phyloP scores from a whole-genome alignment of 2,888 invertebrate species.

The Syrphus vitripennis region DNA sequence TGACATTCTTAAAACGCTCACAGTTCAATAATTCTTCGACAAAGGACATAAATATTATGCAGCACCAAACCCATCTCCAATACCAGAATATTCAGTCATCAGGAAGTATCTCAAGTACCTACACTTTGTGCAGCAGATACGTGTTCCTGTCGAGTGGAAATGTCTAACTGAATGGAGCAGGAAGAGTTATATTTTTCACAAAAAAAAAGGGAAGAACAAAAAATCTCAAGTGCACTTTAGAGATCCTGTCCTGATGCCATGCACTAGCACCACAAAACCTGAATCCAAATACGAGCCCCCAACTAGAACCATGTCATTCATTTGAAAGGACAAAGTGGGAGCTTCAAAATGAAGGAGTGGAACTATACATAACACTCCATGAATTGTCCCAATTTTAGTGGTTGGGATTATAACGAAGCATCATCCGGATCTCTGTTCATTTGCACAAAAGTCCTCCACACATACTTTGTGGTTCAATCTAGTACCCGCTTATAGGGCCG shows the following conservation, averaged over 20 bases:
- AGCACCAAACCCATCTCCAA: neutral
- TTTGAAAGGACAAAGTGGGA: slow-evolving; percentile 2
- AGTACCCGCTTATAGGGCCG: neutral
- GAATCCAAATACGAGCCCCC: neutral
- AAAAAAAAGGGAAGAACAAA: neutral
- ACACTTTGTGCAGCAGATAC: slow-evolving; percentile 12
- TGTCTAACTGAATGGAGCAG: slow-evolving; percentile 14
- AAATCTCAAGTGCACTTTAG: slow-evolving; percentile 39
- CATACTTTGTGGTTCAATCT: slow-evolving; percentile 35
- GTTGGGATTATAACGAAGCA: slow-evolving; percentile 18
- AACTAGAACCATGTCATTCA: neutral
- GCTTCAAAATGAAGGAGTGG: neutral
- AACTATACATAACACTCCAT: slow-evolving; percentile 24
- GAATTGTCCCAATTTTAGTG: slow-evolving; percentile 47
- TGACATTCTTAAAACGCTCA: slow-evolving; percentile 42
- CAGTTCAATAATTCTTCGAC: slow-evolving; percentile 59
- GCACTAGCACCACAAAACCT: neutral
- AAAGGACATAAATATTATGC: slow-evolving; percentile 53
- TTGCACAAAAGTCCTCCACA: slow-evolving; percentile 34
- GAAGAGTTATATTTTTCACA: neutral
- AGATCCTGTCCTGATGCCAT: slow-evolving; percentile 30
- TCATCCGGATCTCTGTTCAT: slow-evolving; percentile 31
- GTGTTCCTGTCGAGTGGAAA: slow-evolving; percentile 9
- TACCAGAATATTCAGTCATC: neutral
- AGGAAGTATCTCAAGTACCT: slow-evolving; percentile 25